Evolutionary conservation across 1,140 invertebrate species (phyloP), one percentile per base, ranked within the genome.

Genomic region (Lepidotrigona ventralis): DNA sequence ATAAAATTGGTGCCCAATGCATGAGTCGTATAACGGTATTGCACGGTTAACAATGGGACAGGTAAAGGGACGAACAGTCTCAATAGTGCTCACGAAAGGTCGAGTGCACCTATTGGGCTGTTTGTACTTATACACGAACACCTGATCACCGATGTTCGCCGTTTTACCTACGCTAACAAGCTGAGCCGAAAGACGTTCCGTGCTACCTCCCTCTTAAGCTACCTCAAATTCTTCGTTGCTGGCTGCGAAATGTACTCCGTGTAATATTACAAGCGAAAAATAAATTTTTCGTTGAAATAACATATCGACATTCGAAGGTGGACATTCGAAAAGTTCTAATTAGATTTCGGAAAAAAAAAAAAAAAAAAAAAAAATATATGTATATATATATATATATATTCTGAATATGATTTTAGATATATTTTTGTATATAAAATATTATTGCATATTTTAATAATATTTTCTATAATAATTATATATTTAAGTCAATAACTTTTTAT

Each of bases 1-100:
- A 92, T 90, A 90, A 93, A 93, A 93, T 92, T 91, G 91, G 90
- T 88, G 69, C 82, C 89, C 88, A 90, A 92, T 92, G 88, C 90
- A 88, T 86, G 90, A 92, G 88, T 88, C 87, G 90, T 89, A 86
- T 78, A 85, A 90, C 89, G 80, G 89, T 83, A 75, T 82, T 72
- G 71, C 83, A 74, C 66, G 58, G 83, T 83, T 85, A 84, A 92
- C 90, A 91, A 92, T 88, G 54, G 80, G 26, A 19, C 88, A 91
- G 90, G 90, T 90, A 92, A 81, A 86, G 79, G 76, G 81, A 81
- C 70, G 23, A 71, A 19, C 63, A 64, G 58, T 53, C 68, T 77
- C 53, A 58, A 85, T 79, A 21, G 29, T 66, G 11, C 2, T 72
- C 29, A 64, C 69, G 53, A 72, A 84, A 84, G 82, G 82, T 83